Percentiles rank a stretch among this genome's conserved stretches.
These are phyloP conservation scores for Acanthaster planci DNA, from an alignment of 35 echinoderm and acorn worm species.

Conservation along the genomic window DNA sequence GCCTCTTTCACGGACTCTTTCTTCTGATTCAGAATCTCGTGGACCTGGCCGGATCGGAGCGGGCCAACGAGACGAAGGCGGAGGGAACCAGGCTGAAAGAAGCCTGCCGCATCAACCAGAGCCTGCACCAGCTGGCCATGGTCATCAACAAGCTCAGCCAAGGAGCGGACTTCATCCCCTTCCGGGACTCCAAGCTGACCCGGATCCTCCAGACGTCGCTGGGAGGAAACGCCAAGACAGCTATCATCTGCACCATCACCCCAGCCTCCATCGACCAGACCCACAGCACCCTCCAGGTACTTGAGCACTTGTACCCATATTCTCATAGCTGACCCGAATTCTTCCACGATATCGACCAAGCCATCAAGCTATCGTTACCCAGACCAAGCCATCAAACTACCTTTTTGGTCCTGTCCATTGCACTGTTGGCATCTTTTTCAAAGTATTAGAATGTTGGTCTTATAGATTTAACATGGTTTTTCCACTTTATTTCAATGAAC, in stretches of 20 bases:
- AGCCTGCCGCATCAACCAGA: constrained; percentile 86
- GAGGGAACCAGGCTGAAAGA: constrained; percentile 69
- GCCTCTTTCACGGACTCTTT: not conserved
- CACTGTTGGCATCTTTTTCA: no score
- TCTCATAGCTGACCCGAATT: no score
- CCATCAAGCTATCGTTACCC: no score
- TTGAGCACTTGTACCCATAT: no score
- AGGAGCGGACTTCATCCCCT: constrained; percentile 67
- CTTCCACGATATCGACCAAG: no score
- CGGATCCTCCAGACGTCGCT: constrained; percentile 82
- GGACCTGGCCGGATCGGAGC: constrained; percentile 87
- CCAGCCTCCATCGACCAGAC: constrained; percentile 84
- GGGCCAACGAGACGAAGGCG: constrained; percentile 83
- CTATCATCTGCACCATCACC: constrained; percentile 89
- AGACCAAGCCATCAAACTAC: no score
- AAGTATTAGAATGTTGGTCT: no score
- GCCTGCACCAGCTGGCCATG: constrained; percentile 67
- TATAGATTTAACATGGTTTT: no score
- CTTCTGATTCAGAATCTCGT: constrained; percentile 69
- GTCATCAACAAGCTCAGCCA: constrained; percentile 83
- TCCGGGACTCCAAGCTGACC: constrained; percentile 88
- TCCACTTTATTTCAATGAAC: no score
- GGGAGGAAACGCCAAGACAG: constrained; percentile 90
- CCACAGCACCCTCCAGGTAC: constrained; percentile 79
- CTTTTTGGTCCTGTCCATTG: no score